Percentiles rank a stretch among this genome's conserved stretches.
phyloP scores from a whole-genome alignment of 2,797 vertebrate species.

The Botia kubotai region DNA sequence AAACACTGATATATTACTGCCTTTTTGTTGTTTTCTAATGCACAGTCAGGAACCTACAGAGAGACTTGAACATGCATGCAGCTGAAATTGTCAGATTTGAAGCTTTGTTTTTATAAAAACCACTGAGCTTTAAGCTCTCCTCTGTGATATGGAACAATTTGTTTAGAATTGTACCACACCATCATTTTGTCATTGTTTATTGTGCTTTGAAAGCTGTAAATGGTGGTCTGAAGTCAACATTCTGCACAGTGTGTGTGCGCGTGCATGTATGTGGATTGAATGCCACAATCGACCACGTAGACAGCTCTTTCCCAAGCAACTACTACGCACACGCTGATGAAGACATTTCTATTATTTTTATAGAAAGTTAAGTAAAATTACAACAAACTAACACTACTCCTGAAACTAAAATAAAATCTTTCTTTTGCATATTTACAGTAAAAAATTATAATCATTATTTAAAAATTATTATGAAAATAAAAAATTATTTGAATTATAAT shows the following conservation, averaged over 20 bases:
- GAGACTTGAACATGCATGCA: neutral
- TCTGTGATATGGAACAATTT: neutral
- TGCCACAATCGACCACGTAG: slow-evolving; percentile 35
- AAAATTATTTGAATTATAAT: no score
- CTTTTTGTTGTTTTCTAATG: neutral
- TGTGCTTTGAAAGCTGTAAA: neutral
- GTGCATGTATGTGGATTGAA: neutral
- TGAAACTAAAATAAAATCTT: neutral
- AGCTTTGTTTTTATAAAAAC: neutral
- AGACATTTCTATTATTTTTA: slow-evolving; percentile 40
- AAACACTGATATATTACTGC: neutral
- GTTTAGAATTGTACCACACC: neutral
- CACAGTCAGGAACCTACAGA: neutral
- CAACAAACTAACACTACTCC: neutral
- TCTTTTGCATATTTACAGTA: neutral
- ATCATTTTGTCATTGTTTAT: neutral
- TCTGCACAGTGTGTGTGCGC: neutral
- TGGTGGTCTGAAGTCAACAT: slow-evolving; percentile 1
- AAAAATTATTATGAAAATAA: no score
- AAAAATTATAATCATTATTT: no score
- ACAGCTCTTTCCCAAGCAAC: slow-evolving; percentile 41
- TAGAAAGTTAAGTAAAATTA: neutral
- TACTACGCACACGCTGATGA: no score
- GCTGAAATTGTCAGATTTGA: neutral
- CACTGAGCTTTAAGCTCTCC: neutral